Conservation (phyloP, 1,140 invertebrate genomes). For the Campoletis sonorensis region DNA sequence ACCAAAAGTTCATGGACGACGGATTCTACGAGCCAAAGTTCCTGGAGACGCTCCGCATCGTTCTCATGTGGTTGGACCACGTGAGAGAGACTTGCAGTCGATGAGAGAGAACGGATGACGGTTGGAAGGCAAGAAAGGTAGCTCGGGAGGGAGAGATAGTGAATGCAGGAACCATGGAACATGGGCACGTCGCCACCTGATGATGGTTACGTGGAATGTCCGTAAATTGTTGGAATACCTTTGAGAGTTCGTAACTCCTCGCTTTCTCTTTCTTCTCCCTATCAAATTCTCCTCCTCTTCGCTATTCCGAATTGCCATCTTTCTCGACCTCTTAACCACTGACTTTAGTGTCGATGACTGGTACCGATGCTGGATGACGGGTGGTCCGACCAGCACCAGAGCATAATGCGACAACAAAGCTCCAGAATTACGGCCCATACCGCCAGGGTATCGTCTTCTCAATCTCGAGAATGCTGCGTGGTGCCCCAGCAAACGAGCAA, state of each 20-base stretch:
- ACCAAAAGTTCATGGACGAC: neutral
- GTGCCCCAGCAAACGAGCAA: neutral
- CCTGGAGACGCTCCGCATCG: neutral
- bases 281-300: neutral
- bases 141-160: neutral
- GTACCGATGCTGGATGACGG: conserved; percentile 33
- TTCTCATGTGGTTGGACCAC: conserved; percentile 19
- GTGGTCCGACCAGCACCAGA: conserved; percentile 23
- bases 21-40: conserved; percentile 28
- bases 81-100: neutral
- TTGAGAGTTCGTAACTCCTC: conserved; percentile 1
- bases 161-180: conserved; percentile 20
- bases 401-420: conserved; percentile 51
- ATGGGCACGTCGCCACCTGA: conserved; percentile 38
- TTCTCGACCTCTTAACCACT: neutral
- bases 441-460: conserved; percentile 55
- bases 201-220: conserved; percentile 39
- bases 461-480: conserved; percentile 54
- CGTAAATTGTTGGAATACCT: conserved; percentile 48
- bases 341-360: neutral
- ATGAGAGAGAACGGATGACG: neutral
- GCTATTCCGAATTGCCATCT: neutral
- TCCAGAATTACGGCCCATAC: conserved; percentile 52
- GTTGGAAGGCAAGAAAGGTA: neutral
- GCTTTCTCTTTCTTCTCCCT: conserved; percentile 20